A percentile compares a stretch with the other conserved stretches of the same genome.
Conservation (phyloP, 2,113 vertebrate genomes). For the Poeciliopsis retropinna region DNA sequence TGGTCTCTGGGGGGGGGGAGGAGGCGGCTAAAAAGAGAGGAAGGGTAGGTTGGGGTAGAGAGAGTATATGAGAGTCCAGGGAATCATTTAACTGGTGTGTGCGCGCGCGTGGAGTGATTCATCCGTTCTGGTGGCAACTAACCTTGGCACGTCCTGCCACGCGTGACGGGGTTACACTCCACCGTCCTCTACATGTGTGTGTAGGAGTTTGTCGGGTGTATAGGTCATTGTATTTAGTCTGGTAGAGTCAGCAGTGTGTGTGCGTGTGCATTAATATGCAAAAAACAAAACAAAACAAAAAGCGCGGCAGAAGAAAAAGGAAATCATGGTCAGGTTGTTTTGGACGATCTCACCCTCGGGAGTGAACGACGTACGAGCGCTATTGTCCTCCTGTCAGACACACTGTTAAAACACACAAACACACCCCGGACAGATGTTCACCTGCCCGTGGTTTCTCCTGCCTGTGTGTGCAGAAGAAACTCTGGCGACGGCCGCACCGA, state of each 20-base stretch:
- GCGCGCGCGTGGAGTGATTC: conserved; percentile 49
- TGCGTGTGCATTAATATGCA: conserved; percentile 29
- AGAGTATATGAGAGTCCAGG: conserved; percentile 71
- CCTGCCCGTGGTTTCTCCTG: conserved; percentile 19
- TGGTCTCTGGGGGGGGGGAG: conserved; percentile 46
- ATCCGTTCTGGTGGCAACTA: conserved; percentile 69
- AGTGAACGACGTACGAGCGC: conserved; percentile 27
- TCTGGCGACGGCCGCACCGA: conserved; percentile 13
- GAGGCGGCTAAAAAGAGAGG: conserved; percentile 69
- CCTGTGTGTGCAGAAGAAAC: conserved; percentile 13
- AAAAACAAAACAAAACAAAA: conserved; percentile 42
- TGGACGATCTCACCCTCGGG: conserved; percentile 73
- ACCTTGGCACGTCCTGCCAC: conserved; percentile 76
- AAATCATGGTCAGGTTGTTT: conserved; percentile 56
- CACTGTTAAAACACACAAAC: conserved; percentile 20
- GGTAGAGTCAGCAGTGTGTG: conserved; percentile 35
- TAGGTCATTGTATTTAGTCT: conserved; percentile 49
- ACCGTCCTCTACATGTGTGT: conserved; percentile 51
- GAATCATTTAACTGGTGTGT: conserved; percentile 70
- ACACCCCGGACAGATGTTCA: conserved; percentile 37
- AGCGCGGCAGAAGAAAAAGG: conserved; percentile 6
- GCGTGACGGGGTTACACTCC: conserved; percentile 69
- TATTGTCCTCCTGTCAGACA: conserved; percentile 56
- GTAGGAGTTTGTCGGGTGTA: conserved; percentile 51
- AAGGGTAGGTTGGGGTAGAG: conserved; percentile 62